Evolutionary conservation across 2,113 vertebrate species (phyloP), one percentile per base, ranked within the genome.

Genomic region (Amblyopsis rosae): DNA sequence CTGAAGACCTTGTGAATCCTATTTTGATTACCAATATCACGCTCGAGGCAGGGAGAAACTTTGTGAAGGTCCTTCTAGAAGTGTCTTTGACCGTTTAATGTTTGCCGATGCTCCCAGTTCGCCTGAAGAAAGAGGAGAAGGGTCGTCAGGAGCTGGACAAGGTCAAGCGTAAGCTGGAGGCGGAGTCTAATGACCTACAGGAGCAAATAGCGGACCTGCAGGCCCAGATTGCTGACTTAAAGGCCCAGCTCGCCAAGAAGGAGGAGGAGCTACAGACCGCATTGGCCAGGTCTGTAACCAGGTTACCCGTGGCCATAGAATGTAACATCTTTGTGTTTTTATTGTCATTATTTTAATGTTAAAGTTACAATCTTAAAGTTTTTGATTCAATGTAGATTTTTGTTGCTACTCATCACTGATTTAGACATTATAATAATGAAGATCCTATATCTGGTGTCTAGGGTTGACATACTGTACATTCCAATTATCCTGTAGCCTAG

Each of bases 91-190:
- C 26, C 26, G 17, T 12, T 10, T 12, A 33, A 13, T 6, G 32
- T 59, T 16, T 72, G 49, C 35, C 50, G 0, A 32, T 19, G 11
- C 19, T 69, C 54, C 9, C 12, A 98, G 97, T 97, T 57, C 90
- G 95, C 41, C 91, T 99, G 68, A 98, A 98, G 89, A 98, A 99
- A 71, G 97, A 99, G 76, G 97, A 99, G 82, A 99, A 99, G 79
- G 70, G 86, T 82, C 93, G 95, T 15, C 97, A 99, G 86, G 96
- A 99, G 86, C 86, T 98, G 82, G 97, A 98, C 71, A 99, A 99
- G 77, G 84, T 89, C 0, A 99, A 98, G 85, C 90, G 96, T 65
- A 99, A 99, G 84, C 65, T 99, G 86, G 96, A 99, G n/a, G 95
- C 95, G 0, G 96, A 99, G 1, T 90, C 82, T 0, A 92, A 92